These are phyloP conservation scores for Dryococelus australis DNA, from an alignment of 2,888 invertebrate genomes.

Conservation along the genomic window DNA sequence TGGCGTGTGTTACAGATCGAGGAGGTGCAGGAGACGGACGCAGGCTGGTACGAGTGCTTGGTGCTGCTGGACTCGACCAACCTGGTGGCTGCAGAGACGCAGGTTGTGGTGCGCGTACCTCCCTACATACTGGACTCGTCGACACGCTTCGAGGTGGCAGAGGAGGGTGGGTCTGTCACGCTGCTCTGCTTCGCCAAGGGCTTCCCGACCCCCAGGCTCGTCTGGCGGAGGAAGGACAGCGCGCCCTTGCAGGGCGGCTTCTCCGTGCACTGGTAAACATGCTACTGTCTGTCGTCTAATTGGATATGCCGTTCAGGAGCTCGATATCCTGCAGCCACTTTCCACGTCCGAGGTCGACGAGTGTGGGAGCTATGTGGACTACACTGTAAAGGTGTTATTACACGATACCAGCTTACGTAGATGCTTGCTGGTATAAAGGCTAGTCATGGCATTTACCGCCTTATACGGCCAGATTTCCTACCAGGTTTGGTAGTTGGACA, in stretches of 20 bases:
- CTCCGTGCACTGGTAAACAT: neutral
- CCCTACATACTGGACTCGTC: slow-evolving; percentile 8
- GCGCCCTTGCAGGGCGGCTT: neutral
- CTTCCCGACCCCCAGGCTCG: neutral
- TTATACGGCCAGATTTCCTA: too few relatives aligned
- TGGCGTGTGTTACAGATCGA: slow-evolving; percentile 1
- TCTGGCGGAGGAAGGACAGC: slow-evolving; percentile 22
- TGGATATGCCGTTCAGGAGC: too few relatives aligned
- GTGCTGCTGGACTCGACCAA: slow-evolving; percentile 13
- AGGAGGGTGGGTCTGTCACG: neutral
- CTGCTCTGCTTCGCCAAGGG: slow-evolving; percentile 17
- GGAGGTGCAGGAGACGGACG: slow-evolving; percentile 20
- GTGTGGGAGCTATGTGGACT: too few relatives aligned
- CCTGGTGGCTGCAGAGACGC: neutral
- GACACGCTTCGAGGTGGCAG: neutral
- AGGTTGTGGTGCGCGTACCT: neutral
- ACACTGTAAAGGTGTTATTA: too few relatives aligned
- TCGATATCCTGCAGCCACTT: too few relatives aligned
- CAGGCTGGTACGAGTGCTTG: slow-evolving; percentile 11
- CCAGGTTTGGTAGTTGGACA: too few relatives aligned
- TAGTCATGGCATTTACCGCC: too few relatives aligned
- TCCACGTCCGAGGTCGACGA: too few relatives aligned
- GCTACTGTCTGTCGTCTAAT: too few relatives aligned
- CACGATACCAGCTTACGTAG: too few relatives aligned
- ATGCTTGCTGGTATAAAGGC: too few relatives aligned